Conservation (phyloP, 2,113 vertebrate species). For the Meriones unguiculatus region DNA sequence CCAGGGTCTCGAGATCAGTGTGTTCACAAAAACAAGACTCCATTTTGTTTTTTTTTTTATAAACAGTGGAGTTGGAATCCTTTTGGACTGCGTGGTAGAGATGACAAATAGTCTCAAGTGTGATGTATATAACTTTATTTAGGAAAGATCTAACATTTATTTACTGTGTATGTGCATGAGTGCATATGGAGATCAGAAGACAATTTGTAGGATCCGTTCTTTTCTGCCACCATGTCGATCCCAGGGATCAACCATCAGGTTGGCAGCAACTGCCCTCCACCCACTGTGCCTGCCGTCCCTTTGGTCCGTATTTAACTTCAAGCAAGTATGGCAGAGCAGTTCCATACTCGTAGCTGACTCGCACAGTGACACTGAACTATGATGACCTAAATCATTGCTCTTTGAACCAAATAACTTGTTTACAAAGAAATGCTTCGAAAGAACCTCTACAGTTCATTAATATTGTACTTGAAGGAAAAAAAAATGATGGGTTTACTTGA, state of each 20-base stretch:
- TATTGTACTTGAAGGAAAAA: not conserved
- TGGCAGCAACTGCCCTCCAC: not conserved
- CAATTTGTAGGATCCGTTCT: not conserved
- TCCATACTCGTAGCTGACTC: not conserved
- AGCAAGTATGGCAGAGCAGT: not conserved
- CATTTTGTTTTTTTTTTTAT: not conserved
- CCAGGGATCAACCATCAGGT: not conserved
- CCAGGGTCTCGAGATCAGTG: not conserved
- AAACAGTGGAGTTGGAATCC: not conserved
- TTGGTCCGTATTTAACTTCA: not conserved
- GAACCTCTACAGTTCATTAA: slow-evolving; percentile 20
- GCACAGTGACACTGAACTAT: not conserved
- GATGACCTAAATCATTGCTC: not conserved
- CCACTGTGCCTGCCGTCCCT: not conserved
- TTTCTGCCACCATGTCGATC: not conserved
- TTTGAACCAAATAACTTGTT: not conserved
- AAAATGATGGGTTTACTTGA: not conserved
- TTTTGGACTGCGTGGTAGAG: not conserved
- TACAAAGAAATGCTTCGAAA: slow-evolving; percentile 31
- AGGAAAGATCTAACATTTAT: not conserved
- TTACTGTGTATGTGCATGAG: not conserved
- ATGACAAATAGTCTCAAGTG: not conserved
- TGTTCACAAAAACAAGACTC: slow-evolving; percentile 17
- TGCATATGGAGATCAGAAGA: not conserved
- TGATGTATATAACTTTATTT: not conserved